Conservation (phyloP, 2,797 vertebrate genomes). For the Chromobotia macracanthus region DNA sequence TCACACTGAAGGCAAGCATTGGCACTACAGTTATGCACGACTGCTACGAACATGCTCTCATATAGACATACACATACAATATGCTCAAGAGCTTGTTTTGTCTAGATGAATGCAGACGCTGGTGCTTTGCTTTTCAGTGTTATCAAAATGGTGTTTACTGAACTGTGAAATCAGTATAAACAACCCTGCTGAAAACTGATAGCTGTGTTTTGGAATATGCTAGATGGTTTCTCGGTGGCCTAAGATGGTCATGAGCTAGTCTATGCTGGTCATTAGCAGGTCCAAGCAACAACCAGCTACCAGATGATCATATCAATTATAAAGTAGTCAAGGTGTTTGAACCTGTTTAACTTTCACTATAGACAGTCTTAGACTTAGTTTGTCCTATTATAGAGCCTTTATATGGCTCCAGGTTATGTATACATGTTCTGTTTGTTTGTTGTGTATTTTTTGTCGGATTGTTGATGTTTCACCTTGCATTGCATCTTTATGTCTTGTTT, state of each 20-base stretch:
- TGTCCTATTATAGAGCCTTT: too few relatives aligned
- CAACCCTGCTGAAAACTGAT: constrained; percentile 41
- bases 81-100: constrained; percentile 70
- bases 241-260: too few relatives aligned
- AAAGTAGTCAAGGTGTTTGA: too few relatives aligned
- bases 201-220: constrained; percentile 7
- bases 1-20: constrained; percentile 62
- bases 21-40: constrained; percentile 67
- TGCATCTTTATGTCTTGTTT: background rate
- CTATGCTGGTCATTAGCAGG: too few relatives aligned
- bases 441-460: background rate
- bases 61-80: background rate
- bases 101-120: constrained; percentile 68
- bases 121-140: constrained; percentile 58
- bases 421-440: background rate
- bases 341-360: too few relatives aligned
- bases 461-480: background rate
- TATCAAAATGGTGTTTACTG: constrained; percentile 45
- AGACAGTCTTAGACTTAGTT: too few relatives aligned
- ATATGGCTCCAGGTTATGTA: background rate
- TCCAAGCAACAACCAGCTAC: background rate
- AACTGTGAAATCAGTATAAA: constrained; percentile 3
- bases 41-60: constrained; percentile 50
- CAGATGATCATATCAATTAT: background rate
- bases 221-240: background rate